Evolutionary conservation across 2,888 invertebrate species (phyloP).

Genomic region (Rhagonycha lutea): DNA sequence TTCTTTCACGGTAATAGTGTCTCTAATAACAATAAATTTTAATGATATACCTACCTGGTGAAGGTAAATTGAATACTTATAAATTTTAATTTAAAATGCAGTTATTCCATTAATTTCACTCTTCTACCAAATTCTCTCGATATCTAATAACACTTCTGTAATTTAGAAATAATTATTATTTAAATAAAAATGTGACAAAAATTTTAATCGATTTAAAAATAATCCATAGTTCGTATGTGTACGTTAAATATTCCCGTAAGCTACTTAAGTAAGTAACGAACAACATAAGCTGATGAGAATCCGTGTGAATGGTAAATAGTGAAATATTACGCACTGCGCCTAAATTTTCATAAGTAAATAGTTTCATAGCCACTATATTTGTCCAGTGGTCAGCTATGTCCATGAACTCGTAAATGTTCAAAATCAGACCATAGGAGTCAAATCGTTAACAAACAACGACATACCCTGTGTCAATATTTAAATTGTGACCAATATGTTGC

Average conservation of each 20-base stretch:
- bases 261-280: slow-evolving; percentile 8
- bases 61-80: not conserved
- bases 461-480: slow-evolving; percentile 41
- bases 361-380: slow-evolving; percentile 41
- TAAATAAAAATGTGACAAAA: not conserved
- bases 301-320: slow-evolving; percentile 46
- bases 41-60: not conserved
- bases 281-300: slow-evolving; percentile 20
- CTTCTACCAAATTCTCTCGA: not conserved
- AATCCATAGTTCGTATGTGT: not conserved
- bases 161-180: not conserved
- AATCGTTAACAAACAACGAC: slow-evolving; percentile 37
- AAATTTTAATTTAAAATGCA: not conserved
- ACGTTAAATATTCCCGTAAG: not conserved
- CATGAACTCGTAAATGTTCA: slow-evolving; percentile 40
- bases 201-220: not conserved
- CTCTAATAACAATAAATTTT: not conserved
- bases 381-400: slow-evolving; percentile 38
- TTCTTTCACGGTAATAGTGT: not conserved
- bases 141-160: not conserved
- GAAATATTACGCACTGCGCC: slow-evolving; percentile 33
- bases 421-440: slow-evolving; percentile 35
- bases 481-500: slow-evolving; percentile 31
- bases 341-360: slow-evolving; percentile 41
- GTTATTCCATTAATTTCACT: not conserved